These are phyloP conservation scores for Cyprinodon variegatus DNA, from an alignment of 2,113 vertebrate species.

Conservation along the genomic window DNA sequence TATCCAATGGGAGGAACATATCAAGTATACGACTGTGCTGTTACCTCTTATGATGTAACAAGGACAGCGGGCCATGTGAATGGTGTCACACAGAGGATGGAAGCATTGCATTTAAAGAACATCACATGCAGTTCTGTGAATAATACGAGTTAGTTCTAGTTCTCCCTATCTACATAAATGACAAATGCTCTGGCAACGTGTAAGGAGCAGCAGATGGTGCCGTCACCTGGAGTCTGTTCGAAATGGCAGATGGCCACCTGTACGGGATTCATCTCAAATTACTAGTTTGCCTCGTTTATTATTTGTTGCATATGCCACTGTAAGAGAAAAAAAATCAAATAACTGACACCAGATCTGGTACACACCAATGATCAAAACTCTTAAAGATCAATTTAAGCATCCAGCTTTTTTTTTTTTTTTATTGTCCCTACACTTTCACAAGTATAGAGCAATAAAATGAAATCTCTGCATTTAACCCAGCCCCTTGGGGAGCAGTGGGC, in stretches of 20 bases:
- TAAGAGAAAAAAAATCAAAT: conserved; percentile 20
- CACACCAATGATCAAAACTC: conserved; percentile 27
- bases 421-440: too few relatives aligned
- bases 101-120: background rate
- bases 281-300: conserved; percentile 29
- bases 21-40: background rate
- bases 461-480: too few relatives aligned
- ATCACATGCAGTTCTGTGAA: background rate
- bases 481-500: too few relatives aligned
- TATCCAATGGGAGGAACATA: background rate
- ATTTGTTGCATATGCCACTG: conserved; percentile 25
- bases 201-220: conserved; percentile 64
- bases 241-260: conserved; percentile 67
- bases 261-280: conserved; percentile 26
- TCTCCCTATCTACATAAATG: conserved; percentile 48
- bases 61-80: background rate
- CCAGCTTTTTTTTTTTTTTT: background rate
- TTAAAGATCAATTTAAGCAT: conserved; percentile 44
- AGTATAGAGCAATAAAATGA: too few relatives aligned
- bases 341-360: conserved; percentile 31
- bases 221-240: conserved; percentile 62
- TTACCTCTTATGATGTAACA: background rate
- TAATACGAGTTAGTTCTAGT: background rate
- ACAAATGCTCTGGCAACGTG: conserved; percentile 31
- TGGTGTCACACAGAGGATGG: background rate